phyloP scores from a whole-genome alignment of 1,140 invertebrate genomes.

The Drosophila sucinea region DNA sequence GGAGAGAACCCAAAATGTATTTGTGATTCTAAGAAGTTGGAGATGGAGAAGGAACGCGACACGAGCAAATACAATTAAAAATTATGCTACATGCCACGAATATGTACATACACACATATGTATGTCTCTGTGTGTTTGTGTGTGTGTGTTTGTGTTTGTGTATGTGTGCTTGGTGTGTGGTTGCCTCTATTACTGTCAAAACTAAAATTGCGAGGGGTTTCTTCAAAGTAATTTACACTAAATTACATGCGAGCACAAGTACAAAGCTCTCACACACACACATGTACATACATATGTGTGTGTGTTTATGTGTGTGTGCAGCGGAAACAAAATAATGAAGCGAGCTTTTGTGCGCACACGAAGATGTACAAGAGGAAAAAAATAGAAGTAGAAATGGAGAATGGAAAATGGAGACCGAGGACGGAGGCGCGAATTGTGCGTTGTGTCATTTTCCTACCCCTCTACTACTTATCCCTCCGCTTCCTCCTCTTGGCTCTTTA shows the following conservation, averaged over 20 bases:
- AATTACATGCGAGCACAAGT: slow-evolving; percentile 70
- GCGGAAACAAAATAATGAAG: slow-evolving; percentile 72
- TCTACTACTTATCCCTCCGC: neutral
- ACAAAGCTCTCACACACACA: slow-evolving; percentile 42
- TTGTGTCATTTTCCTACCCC: slow-evolving; percentile 34
- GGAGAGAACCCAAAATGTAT: slow-evolving; percentile 22
- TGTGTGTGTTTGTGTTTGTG: slow-evolving; percentile 23
- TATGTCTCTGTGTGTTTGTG: slow-evolving; percentile 21
- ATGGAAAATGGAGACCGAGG: neutral
- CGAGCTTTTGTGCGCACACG: slow-evolving; percentile 67
- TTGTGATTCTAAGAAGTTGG: slow-evolving; percentile 17
- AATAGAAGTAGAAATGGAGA: slow-evolving; percentile 39
- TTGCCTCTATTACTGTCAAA: slow-evolving; percentile 41
- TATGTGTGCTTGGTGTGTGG: slow-evolving; percentile 27
- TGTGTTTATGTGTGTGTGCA: slow-evolving; percentile 32
- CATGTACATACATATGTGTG: slow-evolving; percentile 13
- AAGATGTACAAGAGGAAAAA: slow-evolving; percentile 41
- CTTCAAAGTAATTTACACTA: slow-evolving; percentile 74
- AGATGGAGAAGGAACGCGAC: slow-evolving; percentile 52
- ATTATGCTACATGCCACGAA: slow-evolving; percentile 52
- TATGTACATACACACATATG: neutral
- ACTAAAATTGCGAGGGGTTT: slow-evolving; percentile 55
- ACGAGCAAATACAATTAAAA: slow-evolving; percentile 70
- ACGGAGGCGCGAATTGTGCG: slow-evolving; percentile 34
- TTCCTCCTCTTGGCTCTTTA: neutral